Conservation (phyloP, 2,888 invertebrate species). For the Chrysopilus asiliformis region DNA sequence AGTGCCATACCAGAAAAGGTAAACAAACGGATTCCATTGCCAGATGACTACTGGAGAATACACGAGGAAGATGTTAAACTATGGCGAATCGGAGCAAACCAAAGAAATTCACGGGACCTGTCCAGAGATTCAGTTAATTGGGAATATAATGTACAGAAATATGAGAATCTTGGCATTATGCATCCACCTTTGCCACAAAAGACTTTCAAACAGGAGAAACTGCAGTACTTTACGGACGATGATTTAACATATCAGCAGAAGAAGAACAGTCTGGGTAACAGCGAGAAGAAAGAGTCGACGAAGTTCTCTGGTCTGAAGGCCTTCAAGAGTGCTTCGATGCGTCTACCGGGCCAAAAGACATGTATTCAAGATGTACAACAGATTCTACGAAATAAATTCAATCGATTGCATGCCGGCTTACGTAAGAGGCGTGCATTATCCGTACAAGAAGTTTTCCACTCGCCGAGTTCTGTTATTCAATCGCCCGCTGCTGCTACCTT, state of each 20-base stretch:
- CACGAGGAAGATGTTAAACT: conserved; percentile 11
- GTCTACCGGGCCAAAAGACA: conserved; percentile 28
- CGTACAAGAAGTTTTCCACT: conserved; percentile 51
- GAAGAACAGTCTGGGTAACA: conserved; percentile 2
- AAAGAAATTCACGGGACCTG: conserved; percentile 3
- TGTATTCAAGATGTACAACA: conserved; percentile 51
- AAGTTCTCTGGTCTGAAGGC: conserved; percentile 14
- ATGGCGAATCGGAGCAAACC: conserved; percentile 11
- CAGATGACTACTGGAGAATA: conserved; percentile 13
- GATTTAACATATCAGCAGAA: neutral
- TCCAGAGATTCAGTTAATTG: conserved; percentile 4
- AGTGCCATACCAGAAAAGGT: conserved; percentile 7
- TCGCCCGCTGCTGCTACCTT: conserved; percentile 39
- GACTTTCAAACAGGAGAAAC: conserved; percentile 5
- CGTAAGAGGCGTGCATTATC: conserved; percentile 51
- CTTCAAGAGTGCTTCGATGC: conserved; percentile 17
- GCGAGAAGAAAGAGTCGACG: conserved; percentile 9
- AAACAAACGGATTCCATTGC: conserved; percentile 10
- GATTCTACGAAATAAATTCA: conserved; percentile 48
- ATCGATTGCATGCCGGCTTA: conserved; percentile 54
- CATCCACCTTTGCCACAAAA: neutral
- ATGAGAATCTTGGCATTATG: conserved; percentile 5
- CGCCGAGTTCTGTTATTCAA: conserved; percentile 51
- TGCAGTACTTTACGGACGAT: conserved; percentile 13
- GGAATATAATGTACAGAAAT: conserved; percentile 6